Conservation (phyloP, 2,113 vertebrate genomes). For the Equus przewalskii region DNA sequence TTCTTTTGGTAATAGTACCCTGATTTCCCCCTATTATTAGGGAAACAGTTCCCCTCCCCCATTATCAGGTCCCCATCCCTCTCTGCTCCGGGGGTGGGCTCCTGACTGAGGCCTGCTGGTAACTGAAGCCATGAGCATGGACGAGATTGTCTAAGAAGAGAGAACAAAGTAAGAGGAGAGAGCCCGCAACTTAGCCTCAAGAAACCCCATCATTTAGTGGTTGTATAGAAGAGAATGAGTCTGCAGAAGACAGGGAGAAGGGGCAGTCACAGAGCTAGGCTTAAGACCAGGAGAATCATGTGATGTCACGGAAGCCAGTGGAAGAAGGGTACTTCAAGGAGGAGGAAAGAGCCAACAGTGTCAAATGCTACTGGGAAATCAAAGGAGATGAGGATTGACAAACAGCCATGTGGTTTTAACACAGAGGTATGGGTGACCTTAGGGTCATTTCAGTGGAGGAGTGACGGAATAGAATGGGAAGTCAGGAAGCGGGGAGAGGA, state of each 20-base stretch:
- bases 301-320: background rate
- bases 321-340: background rate
- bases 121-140: background rate
- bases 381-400: background rate
- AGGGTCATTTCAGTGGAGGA: background rate
- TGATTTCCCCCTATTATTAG: background rate
- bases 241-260: background rate
- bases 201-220: background rate
- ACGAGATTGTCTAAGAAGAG: background rate
- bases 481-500: background rate
- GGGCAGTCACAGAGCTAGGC: no score
- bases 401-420: background rate
- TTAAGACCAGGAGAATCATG: background rate
- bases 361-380: background rate
- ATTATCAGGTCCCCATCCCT: background rate
- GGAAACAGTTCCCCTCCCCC: background rate
- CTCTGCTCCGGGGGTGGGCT: background rate
- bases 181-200: background rate
- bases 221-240: background rate
- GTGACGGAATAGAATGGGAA: background rate
- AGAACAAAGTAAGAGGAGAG: background rate
- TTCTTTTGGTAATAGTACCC: background rate
- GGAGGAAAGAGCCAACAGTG: background rate
- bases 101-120: background rate
- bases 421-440: background rate